Evolutionary conservation across 2,888 invertebrate genomes (phyloP).

Genomic region (Limnephilus rhombicus): DNA sequence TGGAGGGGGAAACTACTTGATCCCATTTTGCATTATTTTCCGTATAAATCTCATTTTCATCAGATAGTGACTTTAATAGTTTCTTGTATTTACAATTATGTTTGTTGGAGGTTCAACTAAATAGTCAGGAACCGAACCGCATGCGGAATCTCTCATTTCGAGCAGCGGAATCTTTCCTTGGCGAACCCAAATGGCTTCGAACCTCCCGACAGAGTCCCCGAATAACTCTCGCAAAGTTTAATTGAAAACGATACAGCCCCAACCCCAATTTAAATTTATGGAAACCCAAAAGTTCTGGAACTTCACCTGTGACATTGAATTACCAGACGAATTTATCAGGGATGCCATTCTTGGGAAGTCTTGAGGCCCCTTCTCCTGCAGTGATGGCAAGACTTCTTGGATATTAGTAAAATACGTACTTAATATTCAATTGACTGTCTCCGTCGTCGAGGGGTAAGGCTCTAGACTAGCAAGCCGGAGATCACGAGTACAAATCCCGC

Average conservation of each 20-base stretch:
- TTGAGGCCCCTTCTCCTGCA: slow-evolving; percentile 2
- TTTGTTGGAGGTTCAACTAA: neutral
- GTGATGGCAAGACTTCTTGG: neutral
- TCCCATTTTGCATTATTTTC: no score
- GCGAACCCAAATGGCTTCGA: neutral
- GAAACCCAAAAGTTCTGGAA: slow-evolving; percentile 55
- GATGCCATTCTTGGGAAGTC: slow-evolving; percentile 43
- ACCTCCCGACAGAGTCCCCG: neutral
- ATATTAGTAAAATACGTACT: neutral
- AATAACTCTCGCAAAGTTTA: slow-evolving; percentile 45
- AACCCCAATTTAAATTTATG: slow-evolving; percentile 59
- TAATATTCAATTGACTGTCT: neutral
- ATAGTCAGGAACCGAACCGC: neutral
- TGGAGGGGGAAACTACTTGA: no score
- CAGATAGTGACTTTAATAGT: neutral
- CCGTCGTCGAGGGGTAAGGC: no score
- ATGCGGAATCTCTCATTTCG: neutral
- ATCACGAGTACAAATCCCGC: no score
- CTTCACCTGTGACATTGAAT: slow-evolving; percentile 63
- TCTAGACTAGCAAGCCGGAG: no score
- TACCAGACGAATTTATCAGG: slow-evolving; percentile 61
- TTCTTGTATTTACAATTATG: neutral
- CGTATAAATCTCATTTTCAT: neutral
- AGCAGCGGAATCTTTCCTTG: neutral
- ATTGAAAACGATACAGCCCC: slow-evolving; percentile 48